Percentiles rank a stretch among this genome's conserved stretches.
Conservation (phyloP, 2,797 vertebrate genomes). For the Sphaeramia orbicularis region DNA sequence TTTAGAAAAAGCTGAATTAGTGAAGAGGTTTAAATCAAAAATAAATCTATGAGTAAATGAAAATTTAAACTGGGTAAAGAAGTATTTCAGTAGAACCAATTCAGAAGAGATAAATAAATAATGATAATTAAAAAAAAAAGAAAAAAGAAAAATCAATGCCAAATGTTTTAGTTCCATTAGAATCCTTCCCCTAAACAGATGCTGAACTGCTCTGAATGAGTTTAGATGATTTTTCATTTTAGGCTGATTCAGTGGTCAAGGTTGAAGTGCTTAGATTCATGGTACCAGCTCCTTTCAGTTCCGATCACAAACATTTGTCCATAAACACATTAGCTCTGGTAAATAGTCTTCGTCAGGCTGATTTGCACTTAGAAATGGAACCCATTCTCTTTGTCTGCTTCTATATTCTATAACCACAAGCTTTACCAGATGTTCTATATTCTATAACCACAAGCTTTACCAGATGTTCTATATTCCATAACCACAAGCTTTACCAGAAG, state of each 20-base stretch:
- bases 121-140: no score
- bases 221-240: no score
- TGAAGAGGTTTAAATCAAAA: no score
- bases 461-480: neutral
- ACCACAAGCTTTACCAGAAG: conserved; percentile 42
- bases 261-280: neutral
- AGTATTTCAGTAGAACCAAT: no score
- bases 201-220: no score
- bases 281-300: neutral
- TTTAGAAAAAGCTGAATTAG: no score
- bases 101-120: no score
- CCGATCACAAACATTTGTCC: neutral
- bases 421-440: conserved; percentile 19
- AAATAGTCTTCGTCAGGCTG: neutral
- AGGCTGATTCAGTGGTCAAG: neutral
- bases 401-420: conserved; percentile 15
- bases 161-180: no score
- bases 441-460: conserved; percentile 24
- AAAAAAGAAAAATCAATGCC: no score
- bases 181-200: no score
- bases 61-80: no score
- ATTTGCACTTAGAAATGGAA: conserved; percentile 2
- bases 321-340: conserved; percentile 2
- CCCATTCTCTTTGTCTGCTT: neutral
- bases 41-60: no score